phyloP scores from a whole-genome alignment of 2,113 vertebrate species.

The Mormoops blainvillei region DNA sequence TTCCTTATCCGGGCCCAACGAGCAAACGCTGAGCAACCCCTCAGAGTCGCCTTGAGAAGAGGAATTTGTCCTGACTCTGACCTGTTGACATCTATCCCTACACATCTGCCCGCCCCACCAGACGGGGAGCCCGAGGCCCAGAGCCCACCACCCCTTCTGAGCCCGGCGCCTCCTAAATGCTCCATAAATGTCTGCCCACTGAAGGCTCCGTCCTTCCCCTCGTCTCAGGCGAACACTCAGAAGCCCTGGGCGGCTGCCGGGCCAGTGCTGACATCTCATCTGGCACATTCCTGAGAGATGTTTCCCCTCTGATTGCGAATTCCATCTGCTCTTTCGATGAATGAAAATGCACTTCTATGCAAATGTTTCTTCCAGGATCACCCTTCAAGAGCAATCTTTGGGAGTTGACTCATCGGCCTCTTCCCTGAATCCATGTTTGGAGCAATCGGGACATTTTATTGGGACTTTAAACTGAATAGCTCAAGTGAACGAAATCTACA shows the following conservation, averaged over 20 bases:
- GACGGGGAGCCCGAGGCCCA: accelerated
- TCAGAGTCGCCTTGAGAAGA: too few relatives aligned
- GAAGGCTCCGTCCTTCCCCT: background rate
- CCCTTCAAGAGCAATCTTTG: background rate
- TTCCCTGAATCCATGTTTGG: background rate
- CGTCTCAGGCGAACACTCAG: too few relatives aligned
- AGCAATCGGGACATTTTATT: background rate
- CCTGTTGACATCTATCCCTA: accelerated
- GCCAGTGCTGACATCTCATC: background rate
- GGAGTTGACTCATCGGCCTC: background rate
- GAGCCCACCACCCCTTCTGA: background rate
- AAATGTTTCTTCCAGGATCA: background rate
- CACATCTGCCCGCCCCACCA: accelerated
- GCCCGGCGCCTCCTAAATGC: background rate
- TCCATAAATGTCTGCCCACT: background rate
- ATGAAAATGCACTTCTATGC: slow-evolving; percentile 1
- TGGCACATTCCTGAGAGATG: background rate
- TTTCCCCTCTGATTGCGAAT: background rate
- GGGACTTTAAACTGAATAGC: background rate
- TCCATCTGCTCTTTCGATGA: slow-evolving; percentile 17
- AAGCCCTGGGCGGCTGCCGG: background rate
- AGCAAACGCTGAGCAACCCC: too few relatives aligned
- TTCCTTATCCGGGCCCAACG: background rate
- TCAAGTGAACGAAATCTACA: background rate
- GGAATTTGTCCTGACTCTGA: background rate